A percentile compares a stretch with the other conserved stretches of the same genome.
phyloP scores from a whole-genome alignment of 2,888 invertebrate genomes.

The Caenorhabditis uteleia region DNA sequence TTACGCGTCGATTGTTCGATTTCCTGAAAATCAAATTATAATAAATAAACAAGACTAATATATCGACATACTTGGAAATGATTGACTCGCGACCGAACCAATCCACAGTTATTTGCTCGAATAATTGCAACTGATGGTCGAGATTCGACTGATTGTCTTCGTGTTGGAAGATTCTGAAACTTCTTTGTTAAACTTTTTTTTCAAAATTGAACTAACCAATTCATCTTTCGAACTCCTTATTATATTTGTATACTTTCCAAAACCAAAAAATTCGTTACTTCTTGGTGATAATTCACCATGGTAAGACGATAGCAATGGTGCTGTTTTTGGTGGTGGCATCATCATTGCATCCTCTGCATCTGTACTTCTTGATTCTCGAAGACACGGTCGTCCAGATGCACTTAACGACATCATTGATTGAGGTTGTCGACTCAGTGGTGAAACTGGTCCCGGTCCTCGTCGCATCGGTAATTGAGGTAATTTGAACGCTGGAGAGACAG shows the following conservation, averaged over 20 bases:
- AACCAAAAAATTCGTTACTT: constrained; percentile 22
- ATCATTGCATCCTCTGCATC: constrained; percentile 7
- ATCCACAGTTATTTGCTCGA: constrained; percentile 26
- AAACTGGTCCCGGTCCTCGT: too few species aligned
- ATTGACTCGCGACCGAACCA: constrained; percentile 35
- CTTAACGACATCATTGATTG: constrained; percentile 14
- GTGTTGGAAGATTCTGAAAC: constrained; percentile 15
- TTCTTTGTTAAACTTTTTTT: neutral
- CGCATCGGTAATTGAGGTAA: constrained; percentile 24
- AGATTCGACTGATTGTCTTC: constrained; percentile 11
- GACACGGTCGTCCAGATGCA: constrained; percentile 12
- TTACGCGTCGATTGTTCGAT: constrained; percentile 18
- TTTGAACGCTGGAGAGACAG: too few species aligned
- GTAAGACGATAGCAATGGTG: neutral
- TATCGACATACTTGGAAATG: constrained; percentile 31
- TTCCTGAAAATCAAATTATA: constrained; percentile 15
- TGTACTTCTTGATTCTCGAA: constrained; percentile 27
- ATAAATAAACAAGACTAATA: neutral
- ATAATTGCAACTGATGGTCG: constrained; percentile 40
- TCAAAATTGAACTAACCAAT: constrained; percentile 10
- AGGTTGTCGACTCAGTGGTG: constrained; percentile 12
- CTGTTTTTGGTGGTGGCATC: constrained; percentile 11
- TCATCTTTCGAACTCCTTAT: constrained; percentile 12
- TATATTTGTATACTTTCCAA: constrained; percentile 19
- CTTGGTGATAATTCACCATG: constrained; percentile 8